A percentile compares a stretch with the other conserved stretches of the same genome.
These are phyloP conservation scores for Tetranychus cinnabarinus DNA, from an alignment of 1,140 invertebrate genomes.

Conservation along the genomic window DNA sequence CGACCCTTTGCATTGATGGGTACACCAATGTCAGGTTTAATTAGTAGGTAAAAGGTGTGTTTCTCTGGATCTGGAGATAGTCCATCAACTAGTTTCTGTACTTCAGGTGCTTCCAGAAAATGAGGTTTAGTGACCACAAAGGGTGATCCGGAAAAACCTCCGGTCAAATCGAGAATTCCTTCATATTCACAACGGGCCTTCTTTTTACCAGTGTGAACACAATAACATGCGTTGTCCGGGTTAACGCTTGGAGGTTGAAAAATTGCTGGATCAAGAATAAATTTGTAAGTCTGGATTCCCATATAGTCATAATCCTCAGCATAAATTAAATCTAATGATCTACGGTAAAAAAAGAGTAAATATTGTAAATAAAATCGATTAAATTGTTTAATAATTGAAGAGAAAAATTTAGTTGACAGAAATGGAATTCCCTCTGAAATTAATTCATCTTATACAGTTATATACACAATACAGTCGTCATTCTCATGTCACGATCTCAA, in stretches of 20 bases:
- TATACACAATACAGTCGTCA: too few relatives aligned
- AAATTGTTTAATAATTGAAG: too few relatives aligned
- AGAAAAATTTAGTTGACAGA: too few relatives aligned
- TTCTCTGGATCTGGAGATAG: neutral
- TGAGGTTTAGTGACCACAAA: neutral
- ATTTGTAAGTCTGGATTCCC: constrained; percentile 2
- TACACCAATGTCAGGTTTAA: neutral
- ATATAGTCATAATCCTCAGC: neutral
- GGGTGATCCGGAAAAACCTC: neutral
- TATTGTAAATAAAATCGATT: neutral
- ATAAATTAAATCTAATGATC: neutral
- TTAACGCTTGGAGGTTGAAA: neutral
- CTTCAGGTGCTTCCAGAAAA: neutral
- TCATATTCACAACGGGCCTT: neutral
- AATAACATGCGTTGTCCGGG: constrained; percentile 12
- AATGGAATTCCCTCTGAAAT: too few relatives aligned
- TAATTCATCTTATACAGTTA: too few relatives aligned
- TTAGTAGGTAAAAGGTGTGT: neutral
- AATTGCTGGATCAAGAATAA: neutral
- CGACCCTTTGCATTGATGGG: neutral
- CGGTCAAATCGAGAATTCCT: neutral
- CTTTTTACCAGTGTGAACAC: neutral
- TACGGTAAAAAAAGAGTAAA: neutral
- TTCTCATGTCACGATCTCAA: too few relatives aligned
- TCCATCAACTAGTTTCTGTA: neutral